These are phyloP conservation scores for Parnassius apollo DNA, from an alignment of 2,888 invertebrate genomes.

Conservation along the genomic window DNA sequence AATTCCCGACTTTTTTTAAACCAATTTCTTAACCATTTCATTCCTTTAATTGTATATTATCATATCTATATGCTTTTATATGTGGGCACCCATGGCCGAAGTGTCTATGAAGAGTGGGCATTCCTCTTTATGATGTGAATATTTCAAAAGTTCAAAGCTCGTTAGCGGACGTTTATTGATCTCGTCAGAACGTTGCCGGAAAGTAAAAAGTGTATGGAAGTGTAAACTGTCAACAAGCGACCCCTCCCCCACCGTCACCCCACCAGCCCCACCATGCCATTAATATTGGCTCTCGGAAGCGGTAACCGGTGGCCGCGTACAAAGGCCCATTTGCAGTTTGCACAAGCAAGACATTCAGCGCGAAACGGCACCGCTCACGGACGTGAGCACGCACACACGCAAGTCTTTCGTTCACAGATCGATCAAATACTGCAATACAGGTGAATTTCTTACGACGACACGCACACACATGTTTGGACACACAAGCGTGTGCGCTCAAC, in stretches of 20 bases:
- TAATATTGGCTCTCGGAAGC: background rate
- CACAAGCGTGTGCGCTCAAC: background rate
- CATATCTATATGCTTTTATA: too few relatives aligned
- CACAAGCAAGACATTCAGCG: background rate
- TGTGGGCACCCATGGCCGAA: too few relatives aligned
- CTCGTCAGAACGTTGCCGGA: background rate
- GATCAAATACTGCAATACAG: background rate
- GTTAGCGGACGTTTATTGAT: background rate
- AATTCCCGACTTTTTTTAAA: too few relatives aligned
- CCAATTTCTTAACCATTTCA: too few relatives aligned
- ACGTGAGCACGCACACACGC: background rate
- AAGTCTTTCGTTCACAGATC: background rate
- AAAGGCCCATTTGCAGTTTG: constrained; percentile 6
- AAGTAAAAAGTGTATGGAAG: constrained; percentile 1
- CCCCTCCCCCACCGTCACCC: background rate
- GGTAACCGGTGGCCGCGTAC: background rate
- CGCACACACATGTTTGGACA: background rate
- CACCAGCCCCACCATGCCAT: background rate
- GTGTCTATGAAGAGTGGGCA: too few relatives aligned
- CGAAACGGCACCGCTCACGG: background rate
- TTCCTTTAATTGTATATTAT: too few relatives aligned
- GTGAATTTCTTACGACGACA: background rate
- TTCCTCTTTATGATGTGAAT: too few relatives aligned
- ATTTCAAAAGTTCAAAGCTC: background rate
- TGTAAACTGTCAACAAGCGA: constrained; percentile 5